Percentiles rank a stretch among this genome's conserved stretches.
phyloP scores from a whole-genome alignment of 2,888 invertebrate genomes.

The Epistrophe grossulariae region DNA sequence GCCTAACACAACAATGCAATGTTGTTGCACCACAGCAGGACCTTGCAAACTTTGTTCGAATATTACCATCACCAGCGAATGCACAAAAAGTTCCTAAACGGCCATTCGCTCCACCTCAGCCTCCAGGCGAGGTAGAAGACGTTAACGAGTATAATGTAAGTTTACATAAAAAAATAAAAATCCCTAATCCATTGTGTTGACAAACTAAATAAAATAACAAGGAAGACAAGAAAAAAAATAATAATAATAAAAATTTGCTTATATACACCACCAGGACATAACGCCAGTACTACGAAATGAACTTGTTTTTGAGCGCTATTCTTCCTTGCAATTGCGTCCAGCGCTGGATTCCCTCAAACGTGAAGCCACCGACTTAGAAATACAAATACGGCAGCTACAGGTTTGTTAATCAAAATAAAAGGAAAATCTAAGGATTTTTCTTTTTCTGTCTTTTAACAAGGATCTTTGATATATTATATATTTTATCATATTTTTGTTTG shows the following conservation, averaged over 20 bases:
- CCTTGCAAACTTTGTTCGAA: constrained; percentile 89
- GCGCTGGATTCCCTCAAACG: constrained; percentile 91
- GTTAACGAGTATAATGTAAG: constrained; percentile 84
- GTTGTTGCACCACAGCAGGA: constrained; percentile 86
- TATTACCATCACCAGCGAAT: constrained; percentile 86
- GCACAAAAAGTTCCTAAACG: constrained; percentile 83
- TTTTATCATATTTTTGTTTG: constrained; percentile 39
- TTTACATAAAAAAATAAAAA: constrained; percentile 50
- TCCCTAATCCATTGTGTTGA: constrained; percentile 44
- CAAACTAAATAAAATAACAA: constrained; percentile 25
- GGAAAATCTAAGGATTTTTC: constrained; percentile 49
- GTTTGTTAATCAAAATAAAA: constrained; percentile 80
- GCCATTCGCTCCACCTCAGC: constrained; percentile 88
- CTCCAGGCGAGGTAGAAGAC: constrained; percentile 85
- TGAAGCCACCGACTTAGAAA: constrained; percentile 92
- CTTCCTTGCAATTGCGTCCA: constrained; percentile 89
- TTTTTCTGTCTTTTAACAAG: background rate
- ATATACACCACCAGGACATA: constrained; percentile 86
- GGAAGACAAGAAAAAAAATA: background rate
- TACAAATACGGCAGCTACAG: constrained; percentile 93
- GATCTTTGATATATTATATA: constrained; percentile 16
- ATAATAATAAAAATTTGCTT: constrained; percentile 42
- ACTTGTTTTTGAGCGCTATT: constrained; percentile 91
- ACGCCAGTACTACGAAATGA: constrained; percentile 92
- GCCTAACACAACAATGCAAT: constrained; percentile 90